Conservation (phyloP, 2,888 invertebrate genomes). For the Linnaemya vulpina region DNA sequence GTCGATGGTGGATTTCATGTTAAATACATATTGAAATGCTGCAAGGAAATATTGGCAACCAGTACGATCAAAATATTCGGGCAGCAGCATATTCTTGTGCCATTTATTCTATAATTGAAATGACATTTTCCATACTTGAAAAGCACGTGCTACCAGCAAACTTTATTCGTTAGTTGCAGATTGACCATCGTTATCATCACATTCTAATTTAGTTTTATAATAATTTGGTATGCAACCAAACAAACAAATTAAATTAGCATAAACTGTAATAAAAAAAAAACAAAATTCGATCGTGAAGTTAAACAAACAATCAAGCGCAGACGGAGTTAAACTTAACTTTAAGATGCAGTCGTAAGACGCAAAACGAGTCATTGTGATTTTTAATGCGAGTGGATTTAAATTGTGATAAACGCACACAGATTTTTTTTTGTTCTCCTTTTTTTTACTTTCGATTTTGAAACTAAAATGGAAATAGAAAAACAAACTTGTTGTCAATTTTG, state of each 20-base stretch:
- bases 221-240: conserved; percentile 6
- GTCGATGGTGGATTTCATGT: too few relatives aligned
- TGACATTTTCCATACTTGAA: too few relatives aligned
- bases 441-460: conserved; percentile 4
- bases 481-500: conserved; percentile 12
- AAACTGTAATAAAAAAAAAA: background rate
- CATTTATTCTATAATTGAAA: too few relatives aligned
- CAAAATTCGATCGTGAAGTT: background rate
- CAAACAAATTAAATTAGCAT: conserved; percentile 38
- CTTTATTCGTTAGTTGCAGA: conserved; percentile 3
- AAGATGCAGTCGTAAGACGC: conserved; percentile 33
- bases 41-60: too few relatives aligned
- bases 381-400: conserved; percentile 1
- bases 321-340: conserved; percentile 6
- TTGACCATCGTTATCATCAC: conserved; percentile 2
- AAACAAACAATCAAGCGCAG: conserved; percentile 10
- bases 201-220: conserved; percentile 35
- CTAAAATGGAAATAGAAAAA: background rate
- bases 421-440: conserved; percentile 3
- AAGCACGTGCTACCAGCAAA: conserved; percentile 35
- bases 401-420: conserved; percentile 13
- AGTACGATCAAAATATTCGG: too few relatives aligned
- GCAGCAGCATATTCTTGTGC: too few relatives aligned
- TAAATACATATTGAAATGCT: too few relatives aligned
- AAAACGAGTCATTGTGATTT: conserved; percentile 47